A percentile compares a stretch with the other conserved stretches of the same genome.
Conservation (phyloP, 2,797 vertebrate species). For the Neoniphon sammara region DNA sequence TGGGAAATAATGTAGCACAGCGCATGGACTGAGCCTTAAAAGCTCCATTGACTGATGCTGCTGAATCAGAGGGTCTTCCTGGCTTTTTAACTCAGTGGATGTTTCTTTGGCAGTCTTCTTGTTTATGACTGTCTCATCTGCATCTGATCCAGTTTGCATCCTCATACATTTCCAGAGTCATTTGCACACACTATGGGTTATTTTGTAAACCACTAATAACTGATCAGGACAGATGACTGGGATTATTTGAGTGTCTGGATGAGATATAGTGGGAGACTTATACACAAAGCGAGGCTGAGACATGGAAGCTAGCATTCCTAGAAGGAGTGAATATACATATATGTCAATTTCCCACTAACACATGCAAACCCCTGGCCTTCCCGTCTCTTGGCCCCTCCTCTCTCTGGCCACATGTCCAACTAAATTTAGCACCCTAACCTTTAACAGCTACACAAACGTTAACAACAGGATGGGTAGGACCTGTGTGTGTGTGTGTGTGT, state of each 20-base stretch:
- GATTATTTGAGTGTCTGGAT: too few species aligned
- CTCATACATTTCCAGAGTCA: not conserved
- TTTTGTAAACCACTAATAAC: not conserved
- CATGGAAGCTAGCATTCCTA: not conserved
- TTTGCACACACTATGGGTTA: not conserved
- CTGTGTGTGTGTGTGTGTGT: not conserved
- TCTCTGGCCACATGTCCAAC: conserved; percentile 61
- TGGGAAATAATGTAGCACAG: not conserved
- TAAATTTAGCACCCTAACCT: conserved; percentile 80
- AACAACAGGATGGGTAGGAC: conserved; percentile 38
- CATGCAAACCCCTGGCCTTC: conserved; percentile 47
- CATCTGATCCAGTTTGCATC: not conserved
- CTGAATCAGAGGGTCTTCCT: not conserved
- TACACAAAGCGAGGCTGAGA: not conserved
- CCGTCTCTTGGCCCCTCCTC: conserved; percentile 54
- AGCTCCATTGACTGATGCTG: not conserved
- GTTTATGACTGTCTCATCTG: not conserved
- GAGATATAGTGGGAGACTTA: too few species aligned
- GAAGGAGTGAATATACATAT: not conserved
- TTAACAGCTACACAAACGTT: conserved; percentile 65
- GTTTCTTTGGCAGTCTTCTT: not conserved
- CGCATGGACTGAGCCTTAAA: too few species aligned
- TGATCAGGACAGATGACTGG: not conserved
- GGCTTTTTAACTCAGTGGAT: too few species aligned
- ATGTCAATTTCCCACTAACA: not conserved